Conservation (phyloP, 2,888 invertebrate genomes). For the Synergus umbraculus region DNA sequence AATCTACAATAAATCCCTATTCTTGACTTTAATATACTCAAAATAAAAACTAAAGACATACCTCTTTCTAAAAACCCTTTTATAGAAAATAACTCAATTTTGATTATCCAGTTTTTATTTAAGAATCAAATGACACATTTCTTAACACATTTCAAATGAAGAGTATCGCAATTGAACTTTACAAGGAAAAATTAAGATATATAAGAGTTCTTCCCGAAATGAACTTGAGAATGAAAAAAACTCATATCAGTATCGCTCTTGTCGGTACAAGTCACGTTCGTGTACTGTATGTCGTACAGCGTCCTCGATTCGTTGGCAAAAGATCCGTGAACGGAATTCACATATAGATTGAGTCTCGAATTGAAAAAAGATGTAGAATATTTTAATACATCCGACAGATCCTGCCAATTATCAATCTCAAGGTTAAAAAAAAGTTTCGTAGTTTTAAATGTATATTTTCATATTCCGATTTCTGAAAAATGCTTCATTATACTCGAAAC, state of each 20-base stretch:
- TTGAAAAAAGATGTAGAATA: slow-evolving; percentile 26
- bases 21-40: not conserved
- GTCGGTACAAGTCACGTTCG: slow-evolving; percentile 47
- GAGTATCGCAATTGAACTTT: slow-evolving; percentile 35
- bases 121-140: not conserved
- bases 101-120: not conserved
- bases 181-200: not conserved
- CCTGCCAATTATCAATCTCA: not conserved
- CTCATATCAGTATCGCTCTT: slow-evolving; percentile 48
- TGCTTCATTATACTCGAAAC: not conserved
- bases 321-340: slow-evolving; percentile 44
- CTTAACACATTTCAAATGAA: slow-evolving; percentile 36
- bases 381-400: not conserved
- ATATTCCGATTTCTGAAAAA: not conserved
- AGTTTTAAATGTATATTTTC: not conserved
- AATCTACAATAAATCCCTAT: not conserved
- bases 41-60: not conserved
- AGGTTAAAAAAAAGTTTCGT: not conserved
- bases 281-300: slow-evolving; percentile 48
- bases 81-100: not conserved
- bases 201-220: not conserved
- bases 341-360: slow-evolving; percentile 49
- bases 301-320: slow-evolving; percentile 59
- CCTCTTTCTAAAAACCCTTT: not conserved
- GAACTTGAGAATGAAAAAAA: slow-evolving; percentile 42